Conservation (phyloP, 2,113 vertebrate genomes). For the Phaetusa simplex region DNA sequence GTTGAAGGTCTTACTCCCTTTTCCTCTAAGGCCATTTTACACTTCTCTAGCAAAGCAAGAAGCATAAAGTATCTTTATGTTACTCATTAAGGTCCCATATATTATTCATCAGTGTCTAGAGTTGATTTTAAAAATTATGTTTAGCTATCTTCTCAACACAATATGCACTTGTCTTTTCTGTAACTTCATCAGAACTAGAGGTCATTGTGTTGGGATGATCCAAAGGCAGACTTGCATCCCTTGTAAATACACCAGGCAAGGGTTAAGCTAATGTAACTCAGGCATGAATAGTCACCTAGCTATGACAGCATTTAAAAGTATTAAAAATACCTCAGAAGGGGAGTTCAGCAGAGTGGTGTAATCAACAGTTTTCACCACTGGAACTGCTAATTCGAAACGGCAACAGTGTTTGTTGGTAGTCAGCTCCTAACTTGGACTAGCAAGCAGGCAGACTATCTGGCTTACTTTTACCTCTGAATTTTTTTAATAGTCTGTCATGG, state of each 20-base stretch:
- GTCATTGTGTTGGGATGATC: not conserved
- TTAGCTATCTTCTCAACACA: not conserved
- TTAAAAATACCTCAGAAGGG: not conserved
- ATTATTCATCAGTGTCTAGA: not conserved
- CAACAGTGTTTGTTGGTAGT: not conserved
- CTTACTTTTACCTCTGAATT: not conserved
- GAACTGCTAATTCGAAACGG: not conserved
- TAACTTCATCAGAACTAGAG: not conserved
- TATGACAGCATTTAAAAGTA: not conserved
- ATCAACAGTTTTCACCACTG: not conserved
- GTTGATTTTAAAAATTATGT: not conserved
- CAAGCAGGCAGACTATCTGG: not conserved
- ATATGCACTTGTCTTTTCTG: fast-evolving
- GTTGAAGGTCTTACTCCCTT: not conserved
- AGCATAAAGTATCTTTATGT: constrained; percentile 3
- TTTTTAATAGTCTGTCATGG: not conserved
- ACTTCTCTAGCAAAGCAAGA: not conserved
- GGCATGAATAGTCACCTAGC: not conserved
- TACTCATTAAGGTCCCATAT: not conserved
- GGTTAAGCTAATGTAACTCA: not conserved
- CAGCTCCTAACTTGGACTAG: not conserved
- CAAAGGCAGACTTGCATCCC: not conserved
- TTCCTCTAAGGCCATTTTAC: not conserved
- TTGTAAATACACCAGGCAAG: not conserved
- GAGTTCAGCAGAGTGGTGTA: not conserved